Evolutionary conservation across 2,888 invertebrate species (phyloP), one percentile per base, ranked within the genome.

Genomic region (Chymomyza caudatula): DNA sequence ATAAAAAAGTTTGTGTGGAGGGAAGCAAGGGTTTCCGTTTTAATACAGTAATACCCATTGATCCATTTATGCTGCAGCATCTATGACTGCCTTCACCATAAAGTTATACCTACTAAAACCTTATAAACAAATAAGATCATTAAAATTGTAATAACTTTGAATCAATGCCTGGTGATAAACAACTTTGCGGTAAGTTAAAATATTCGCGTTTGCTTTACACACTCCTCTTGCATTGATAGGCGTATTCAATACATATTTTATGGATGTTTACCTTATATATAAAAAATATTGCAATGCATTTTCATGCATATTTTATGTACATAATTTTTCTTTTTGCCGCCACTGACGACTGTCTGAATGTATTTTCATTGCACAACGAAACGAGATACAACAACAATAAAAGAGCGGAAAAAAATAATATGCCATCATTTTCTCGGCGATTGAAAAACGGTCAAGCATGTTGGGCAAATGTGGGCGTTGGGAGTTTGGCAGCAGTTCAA

Each of bases 241-340:
- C 47, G n/a, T 47, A 15, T 47, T 47, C 17, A 47, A 17, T 47
- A 19, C 47, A 47, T 47, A 47, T 47, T 47, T 47, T 19, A 47
- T 47, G 29, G 29, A 8, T 37, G 11, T 37, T 37, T 37, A 37
- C 29, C 29, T 37, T 47, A 19, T 19, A 47, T 47, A 47, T 25
- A 11, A 23, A 44, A 60, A 63, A 11, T 29, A 44, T 51, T 54
- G 69, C 53, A 63, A 57, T 60, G 69, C 64, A 74, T 60, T 58
- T 63, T 63, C 63, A 68, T 71, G 69, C 68, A 76, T 77, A 65
- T 75, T 71, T 77, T 69, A 76, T 80, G 29, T 25, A 56, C n/a
- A 29, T 42, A 8, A 8, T 44, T 52, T 53, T 69, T 44, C 47
- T 49, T 63, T 55, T 37, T 37, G 2, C 29, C 11, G 11, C 29